Percentiles rank a stretch among this genome's conserved stretches.
Evolutionary conservation across 2,797 vertebrate genomes (phyloP).

Genomic region (Tachyglossus aculeatus): DNA sequence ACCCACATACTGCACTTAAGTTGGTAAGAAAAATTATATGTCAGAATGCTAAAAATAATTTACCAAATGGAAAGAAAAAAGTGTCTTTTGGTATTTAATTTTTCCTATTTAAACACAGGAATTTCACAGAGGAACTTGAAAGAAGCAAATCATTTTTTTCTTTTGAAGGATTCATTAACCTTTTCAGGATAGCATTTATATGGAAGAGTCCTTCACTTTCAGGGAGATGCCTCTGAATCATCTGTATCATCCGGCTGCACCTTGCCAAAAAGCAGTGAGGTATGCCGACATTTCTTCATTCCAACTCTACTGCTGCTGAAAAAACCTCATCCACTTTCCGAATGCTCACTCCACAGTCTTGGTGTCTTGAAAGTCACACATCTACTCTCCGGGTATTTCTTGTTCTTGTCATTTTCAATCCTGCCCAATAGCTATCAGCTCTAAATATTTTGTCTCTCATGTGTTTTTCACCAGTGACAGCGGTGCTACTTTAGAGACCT

Average conservation of each 20-base stretch:
- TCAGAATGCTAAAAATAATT: background rate
- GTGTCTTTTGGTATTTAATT: background rate
- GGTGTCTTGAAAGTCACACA: too few species aligned
- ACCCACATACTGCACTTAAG: background rate
- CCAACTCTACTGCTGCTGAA: background rate
- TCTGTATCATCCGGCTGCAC: background rate
- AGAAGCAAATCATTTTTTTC: background rate
- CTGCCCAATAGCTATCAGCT: too few species aligned
- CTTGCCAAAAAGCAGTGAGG: background rate
- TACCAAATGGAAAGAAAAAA: background rate
- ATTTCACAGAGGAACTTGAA: background rate
- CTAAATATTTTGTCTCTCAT: too few species aligned
- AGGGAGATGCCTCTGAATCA: background rate
- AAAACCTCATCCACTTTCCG: too few species aligned
- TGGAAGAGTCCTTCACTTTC: background rate
- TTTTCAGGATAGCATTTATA: background rate
- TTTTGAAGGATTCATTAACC: background rate
- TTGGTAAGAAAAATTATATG: background rate
- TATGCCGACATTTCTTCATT: rapidly evolving
- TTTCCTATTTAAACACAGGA: background rate
- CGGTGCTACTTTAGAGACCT: too few species aligned
- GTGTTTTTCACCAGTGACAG: too few species aligned
- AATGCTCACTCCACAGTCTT: too few species aligned
- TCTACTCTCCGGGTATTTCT: too few species aligned
- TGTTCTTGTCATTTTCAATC: too few species aligned